phyloP scores from a whole-genome alignment of 2,888 invertebrate genomes.

The Lasius fuliginosus region DNA sequence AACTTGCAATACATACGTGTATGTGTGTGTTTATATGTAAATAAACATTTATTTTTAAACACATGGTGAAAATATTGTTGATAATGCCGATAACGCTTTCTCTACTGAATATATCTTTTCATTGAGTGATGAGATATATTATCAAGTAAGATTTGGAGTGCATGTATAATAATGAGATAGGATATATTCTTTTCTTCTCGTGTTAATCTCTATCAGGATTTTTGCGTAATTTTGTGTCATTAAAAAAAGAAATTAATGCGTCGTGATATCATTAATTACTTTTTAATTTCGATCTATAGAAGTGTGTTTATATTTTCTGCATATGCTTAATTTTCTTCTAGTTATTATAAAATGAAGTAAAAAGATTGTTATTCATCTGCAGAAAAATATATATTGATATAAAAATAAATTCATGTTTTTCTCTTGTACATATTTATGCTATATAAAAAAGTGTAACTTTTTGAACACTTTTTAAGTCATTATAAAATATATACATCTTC shows the following conservation, averaged over 20 bases:
- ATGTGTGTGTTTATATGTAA: conserved; percentile 10
- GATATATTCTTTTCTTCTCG: neutral
- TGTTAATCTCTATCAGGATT: neutral
- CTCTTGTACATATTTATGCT: neutral
- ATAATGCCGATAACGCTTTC: neutral
- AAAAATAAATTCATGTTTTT: neutral
- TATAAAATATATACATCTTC: neutral
- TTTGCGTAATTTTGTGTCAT: conserved; percentile 51
- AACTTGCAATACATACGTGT: conserved; percentile 39
- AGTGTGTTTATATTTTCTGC: conserved; percentile 27
- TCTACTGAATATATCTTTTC: neutral
- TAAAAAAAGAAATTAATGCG: conserved; percentile 64
- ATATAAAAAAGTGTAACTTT: neutral
- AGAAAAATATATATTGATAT: neutral
- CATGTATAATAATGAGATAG: neutral
- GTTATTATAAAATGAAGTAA: neutral
- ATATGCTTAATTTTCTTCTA: neutral
- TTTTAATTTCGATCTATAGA: conserved; percentile 64
- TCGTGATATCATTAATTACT: conserved; percentile 58
- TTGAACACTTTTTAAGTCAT: neutral
- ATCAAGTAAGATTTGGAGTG: neutral
- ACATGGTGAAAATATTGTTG: neutral
- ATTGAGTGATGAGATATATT: neutral
- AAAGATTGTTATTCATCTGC: neutral
- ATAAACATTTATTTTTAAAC: conserved; percentile 42